Conservation (phyloP, 2,797 vertebrate genomes). For the Alcedo atthis region DNA sequence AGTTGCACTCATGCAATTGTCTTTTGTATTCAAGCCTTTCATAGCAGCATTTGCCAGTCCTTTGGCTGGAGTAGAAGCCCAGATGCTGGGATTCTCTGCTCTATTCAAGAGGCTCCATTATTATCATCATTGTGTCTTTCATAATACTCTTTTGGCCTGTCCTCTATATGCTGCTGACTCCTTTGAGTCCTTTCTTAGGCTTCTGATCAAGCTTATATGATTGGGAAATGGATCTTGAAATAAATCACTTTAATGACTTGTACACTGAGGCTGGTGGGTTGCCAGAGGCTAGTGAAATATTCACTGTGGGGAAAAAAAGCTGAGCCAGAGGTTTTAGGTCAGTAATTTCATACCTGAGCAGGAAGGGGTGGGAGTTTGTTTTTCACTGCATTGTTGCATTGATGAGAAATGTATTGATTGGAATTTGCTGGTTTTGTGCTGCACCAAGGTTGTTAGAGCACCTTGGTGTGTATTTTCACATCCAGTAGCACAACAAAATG, state of each 20-base stretch:
- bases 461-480: not conserved
- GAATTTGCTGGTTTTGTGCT: not conserved
- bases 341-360: not conserved
- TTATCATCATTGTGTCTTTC: not conserved
- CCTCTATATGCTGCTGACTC: not conserved
- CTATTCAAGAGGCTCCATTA: not conserved
- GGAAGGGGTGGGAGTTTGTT: not conserved
- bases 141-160: not conserved
- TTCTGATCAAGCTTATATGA: not conserved
- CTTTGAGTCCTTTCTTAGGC: not conserved
- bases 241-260: not conserved
- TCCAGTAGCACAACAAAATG: not conserved
- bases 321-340: not conserved
- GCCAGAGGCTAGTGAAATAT: not conserved
- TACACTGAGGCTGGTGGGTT: not conserved
- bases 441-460: not conserved
- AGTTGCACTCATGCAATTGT: not conserved
- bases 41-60: not conserved
- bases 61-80: not conserved
- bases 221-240: not conserved
- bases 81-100: not conserved
- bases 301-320: not conserved
- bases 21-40: not conserved
- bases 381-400: not conserved
- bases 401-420: not conserved